Base-by-base conservation (phyloP, 2,113 vertebrate genomes). In the Aix galericulata region DNA sequence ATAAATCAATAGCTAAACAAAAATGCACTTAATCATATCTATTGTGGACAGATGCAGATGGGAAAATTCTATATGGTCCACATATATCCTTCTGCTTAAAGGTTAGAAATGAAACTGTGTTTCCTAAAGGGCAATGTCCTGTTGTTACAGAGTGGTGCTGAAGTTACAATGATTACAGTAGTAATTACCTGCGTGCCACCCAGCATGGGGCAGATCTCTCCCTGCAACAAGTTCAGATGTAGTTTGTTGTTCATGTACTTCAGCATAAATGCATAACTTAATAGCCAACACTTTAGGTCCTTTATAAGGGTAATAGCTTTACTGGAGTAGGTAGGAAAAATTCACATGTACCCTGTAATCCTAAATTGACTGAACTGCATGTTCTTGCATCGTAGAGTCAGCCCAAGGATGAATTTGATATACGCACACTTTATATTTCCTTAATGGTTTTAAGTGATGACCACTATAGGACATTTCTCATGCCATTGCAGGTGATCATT, bases 21-120 rank as follows among this genome's bases (percentile, higher is more conserved):
- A 96, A 96, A 92, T 56, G 86, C 87, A 93, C 66, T 96, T 94
- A 95, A 94, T 97, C 91, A 91, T 86, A 91, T 83, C 75, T 92
- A 31, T 83, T 86, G 76, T 48, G 73, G 91, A 80, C 81, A 89
- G 94, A 91, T 67, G 67, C 44, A 81, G 92, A 74, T 36, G 68
- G 66, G 76, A 86, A 95, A 92, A 96, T 42, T 91, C 78, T 78
- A 9, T 63, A 73, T 34, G 27, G 40, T 16, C 21, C 50, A 40
- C 0, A 0, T 38, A 48, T 2, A 80, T 59, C 48, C 55, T 87
- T 87, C 48, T 91, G 72, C 67, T 91, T 94, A 89, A 91, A 78
- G 72, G 69, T 85, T 27, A 53, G 78, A 62, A 63, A 46, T 50
- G 48, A 90, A 76, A 60, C 60, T 53, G 29, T 72, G 72, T 83